A percentile compares a stretch with the other conserved stretches of the same genome.
These are phyloP conservation scores for Glossophaga mutica DNA, from an alignment of 2,797 vertebrate species.

Conservation along the genomic window DNA sequence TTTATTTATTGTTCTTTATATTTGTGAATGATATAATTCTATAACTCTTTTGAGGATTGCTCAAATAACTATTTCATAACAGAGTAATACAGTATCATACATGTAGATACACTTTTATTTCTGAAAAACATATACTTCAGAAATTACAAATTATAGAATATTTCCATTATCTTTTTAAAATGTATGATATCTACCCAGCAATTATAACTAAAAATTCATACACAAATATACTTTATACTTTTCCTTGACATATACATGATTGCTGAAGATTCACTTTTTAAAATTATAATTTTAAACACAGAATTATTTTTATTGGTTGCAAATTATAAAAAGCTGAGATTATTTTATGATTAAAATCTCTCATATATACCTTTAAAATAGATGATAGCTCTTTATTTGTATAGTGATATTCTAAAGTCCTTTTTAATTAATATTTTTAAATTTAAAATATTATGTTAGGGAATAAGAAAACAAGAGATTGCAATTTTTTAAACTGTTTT, in stretches of 20 bases:
- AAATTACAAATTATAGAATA: background rate
- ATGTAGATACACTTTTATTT: background rate
- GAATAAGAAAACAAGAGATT: background rate
- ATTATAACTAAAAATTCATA: background rate
- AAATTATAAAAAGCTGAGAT: background rate
- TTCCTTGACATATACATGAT: background rate
- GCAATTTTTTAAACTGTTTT: background rate
- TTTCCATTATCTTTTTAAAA: background rate
- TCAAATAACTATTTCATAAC: background rate
- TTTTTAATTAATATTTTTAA: background rate
- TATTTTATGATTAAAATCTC: background rate
- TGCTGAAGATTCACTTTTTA: background rate
- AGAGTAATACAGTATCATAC: background rate
- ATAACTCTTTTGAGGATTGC: background rate
- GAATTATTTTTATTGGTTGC: background rate
- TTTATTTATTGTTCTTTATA: background rate
- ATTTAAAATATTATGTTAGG: background rate
- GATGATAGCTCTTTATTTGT: background rate
- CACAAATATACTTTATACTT: background rate
- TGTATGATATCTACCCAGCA: background rate
- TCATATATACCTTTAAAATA: background rate
- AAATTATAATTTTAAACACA: background rate
- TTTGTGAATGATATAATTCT: background rate
- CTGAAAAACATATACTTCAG: background rate
- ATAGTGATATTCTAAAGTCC: background rate